Percentiles rank a stretch among this genome's conserved stretches.
These are phyloP conservation scores for Ornithorhynchus anatinus DNA, from an alignment of 2,113 vertebrate genomes.

Conservation along the genomic window DNA sequence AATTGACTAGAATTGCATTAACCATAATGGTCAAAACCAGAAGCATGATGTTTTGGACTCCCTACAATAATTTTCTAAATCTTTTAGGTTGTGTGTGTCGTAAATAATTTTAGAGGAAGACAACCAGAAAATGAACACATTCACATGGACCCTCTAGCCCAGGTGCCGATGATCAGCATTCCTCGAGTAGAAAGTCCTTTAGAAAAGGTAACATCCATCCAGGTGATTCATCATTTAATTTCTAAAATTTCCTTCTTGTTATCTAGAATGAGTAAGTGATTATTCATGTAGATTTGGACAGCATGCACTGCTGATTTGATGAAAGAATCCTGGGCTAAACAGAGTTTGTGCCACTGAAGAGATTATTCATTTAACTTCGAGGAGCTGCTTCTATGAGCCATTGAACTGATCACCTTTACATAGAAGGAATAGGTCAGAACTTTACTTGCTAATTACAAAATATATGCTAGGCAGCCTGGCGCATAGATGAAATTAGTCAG, in stretches of 20 bases:
- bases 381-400: neutral
- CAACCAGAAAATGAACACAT: constrained; percentile 82
- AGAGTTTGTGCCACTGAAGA: neutral
- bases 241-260: neutral
- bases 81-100: constrained; percentile 92
- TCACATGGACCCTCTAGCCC: constrained; percentile 70
- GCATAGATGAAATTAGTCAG: neutral
- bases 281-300: no score
- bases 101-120: constrained; percentile 97
- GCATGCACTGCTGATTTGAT: neutral
- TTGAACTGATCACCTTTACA: neutral
- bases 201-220: constrained; percentile 89
- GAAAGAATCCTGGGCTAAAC: neutral
- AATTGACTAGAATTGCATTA: neutral
- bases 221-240: constrained; percentile 62
- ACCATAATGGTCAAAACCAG: neutral
- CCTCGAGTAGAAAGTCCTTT: constrained; percentile 89
- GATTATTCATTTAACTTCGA: neutral
- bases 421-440: neutral
- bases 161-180: constrained; percentile 80
- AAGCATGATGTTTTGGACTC: constrained; percentile 17
- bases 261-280: neutral
- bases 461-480: fast-evolving
- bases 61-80: constrained; percentile 47
- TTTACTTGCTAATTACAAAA: neutral